phyloP scores from a whole-genome alignment of 2,797 vertebrate genomes.

The Lycodopsis pacificus region DNA sequence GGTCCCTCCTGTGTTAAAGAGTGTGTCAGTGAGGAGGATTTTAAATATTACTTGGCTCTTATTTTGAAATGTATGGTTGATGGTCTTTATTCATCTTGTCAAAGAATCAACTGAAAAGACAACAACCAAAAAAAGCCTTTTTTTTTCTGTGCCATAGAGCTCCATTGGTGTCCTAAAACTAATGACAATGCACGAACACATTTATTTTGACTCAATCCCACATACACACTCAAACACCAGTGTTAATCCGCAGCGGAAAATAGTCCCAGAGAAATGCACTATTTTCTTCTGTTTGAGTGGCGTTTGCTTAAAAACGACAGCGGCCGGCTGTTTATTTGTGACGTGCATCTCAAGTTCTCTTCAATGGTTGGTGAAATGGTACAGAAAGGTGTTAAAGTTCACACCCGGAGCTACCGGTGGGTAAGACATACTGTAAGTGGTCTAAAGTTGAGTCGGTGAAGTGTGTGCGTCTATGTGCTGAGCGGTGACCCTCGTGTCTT shows the following conservation, averaged over 20 bases:
- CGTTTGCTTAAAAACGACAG: not conserved
- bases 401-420: slow-evolving; percentile 34
- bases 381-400: slow-evolving; percentile 49
- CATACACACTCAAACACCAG: not conserved
- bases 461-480: slow-evolving; percentile 42
- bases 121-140: not conserved
- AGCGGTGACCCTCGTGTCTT: slow-evolving; percentile 72
- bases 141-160: not conserved
- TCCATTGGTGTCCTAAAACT: not conserved
- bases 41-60: not conserved
- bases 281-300: no score
- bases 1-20: slow-evolving; percentile 51
- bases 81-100: not conserved
- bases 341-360: not conserved
- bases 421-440: slow-evolving; percentile 43
- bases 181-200: no score
- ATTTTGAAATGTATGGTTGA: not conserved
- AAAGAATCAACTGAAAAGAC: not conserved
- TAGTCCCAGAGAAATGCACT: not conserved
- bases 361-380: no score
- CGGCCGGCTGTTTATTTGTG: not conserved
- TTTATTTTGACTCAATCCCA: not conserved
- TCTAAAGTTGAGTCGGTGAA: slow-evolving; percentile 44
- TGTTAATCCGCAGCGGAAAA: not conserved
- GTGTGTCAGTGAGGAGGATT: not conserved